Evolutionary conservation across 2,797 vertebrate species (phyloP), one percentile per base, ranked within the genome.

Genomic region (Thaleichthys pacificus): DNA sequence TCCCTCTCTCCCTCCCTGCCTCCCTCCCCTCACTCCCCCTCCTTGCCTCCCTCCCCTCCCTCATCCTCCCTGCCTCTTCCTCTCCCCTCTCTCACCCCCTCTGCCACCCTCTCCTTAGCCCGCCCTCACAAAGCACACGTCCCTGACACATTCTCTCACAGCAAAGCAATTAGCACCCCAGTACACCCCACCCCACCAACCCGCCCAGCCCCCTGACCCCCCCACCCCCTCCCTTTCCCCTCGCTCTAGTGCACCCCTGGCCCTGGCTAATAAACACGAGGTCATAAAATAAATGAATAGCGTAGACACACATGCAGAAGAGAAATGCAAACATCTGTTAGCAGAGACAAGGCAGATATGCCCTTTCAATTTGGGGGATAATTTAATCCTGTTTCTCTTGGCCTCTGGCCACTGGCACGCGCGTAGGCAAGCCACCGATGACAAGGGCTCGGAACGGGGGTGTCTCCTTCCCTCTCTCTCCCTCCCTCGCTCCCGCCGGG

Each of bases 211-310:
- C 32, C 32, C 28, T 4, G 57, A 66, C 77, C 49, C 79, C 1
- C 54, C 17, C 54, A 57, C 17, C 69, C 70, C 72, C 69, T 67
- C 28, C 64, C 67, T 69, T 32, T 42, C 54, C 60, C 69, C 73
- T 57, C 75, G 22, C 30, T 28, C 60, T 63, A 70, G 80, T 79
- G 86, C 86, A 74, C 81, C 81, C 75, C 77, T 82, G 81, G 80
- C 32, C 83, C 80, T 68, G 49, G 80, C 78, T 80, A 89, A 91
- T 92, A 91, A 91, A 91, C 83, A 88, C 70, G 81, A 83, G 83
- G 85, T 86, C 85, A 85, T 87, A 74, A 86, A 88, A 90, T 87
- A 88, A 88, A 91, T 91, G 88, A 89, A 86, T 80, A 84, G 85
- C 77, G 83, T 86, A 83, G 56, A 65, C 60, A 32, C 30, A 22